Percentiles rank a stretch among this genome's conserved stretches.
These are phyloP conservation scores for Apostichopus leukothele DNA, from an alignment of 53 echinoderm and acorn worm species.

Conservation along the genomic window DNA sequence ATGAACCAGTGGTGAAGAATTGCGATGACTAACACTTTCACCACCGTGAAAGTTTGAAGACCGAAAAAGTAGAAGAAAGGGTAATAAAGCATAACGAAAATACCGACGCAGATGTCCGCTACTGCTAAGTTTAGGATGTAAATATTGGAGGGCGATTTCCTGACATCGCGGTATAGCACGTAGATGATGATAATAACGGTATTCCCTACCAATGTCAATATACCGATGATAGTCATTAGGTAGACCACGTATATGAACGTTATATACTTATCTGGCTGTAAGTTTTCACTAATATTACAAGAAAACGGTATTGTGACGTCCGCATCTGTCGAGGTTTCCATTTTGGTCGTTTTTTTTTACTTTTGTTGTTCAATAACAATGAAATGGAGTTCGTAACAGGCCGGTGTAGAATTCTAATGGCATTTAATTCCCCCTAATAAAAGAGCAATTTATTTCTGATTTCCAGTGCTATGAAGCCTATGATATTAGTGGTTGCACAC, in stretches of 20 bases:
- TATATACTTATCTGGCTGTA: slow-evolving; percentile 9
- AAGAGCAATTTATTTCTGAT: too few species aligned
- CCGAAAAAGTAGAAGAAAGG: slow-evolving; percentile 27
- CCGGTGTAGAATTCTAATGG: too few species aligned
- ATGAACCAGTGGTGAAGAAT: slow-evolving; percentile 23
- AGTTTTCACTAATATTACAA: slow-evolving; percentile 20
- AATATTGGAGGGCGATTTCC: slow-evolving; percentile 15
- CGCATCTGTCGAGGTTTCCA: neutral
- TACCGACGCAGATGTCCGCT: slow-evolving; percentile 26
- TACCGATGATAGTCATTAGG: slow-evolving; percentile 8
- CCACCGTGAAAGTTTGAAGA: neutral
- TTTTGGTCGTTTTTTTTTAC: neutral
- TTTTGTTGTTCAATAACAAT: too few species aligned
- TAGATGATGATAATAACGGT: neutral
- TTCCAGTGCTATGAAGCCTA: too few species aligned
- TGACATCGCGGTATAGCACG: slow-evolving; percentile 8
- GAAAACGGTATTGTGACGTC: neutral
- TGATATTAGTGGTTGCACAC: too few species aligned
- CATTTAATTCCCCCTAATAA: too few species aligned
- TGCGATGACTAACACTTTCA: neutral
- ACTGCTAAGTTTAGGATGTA: slow-evolving; percentile 30
- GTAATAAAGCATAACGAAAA: slow-evolving; percentile 24
- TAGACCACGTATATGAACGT: slow-evolving; percentile 25
- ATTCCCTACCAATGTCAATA: slow-evolving; percentile 16
- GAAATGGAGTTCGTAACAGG: too few species aligned